Percentiles rank a stretch among this genome's conserved stretches.
Conservation (phyloP, 2,888 invertebrate genomes). For the Drosophila nr. perissopoda region DNA sequence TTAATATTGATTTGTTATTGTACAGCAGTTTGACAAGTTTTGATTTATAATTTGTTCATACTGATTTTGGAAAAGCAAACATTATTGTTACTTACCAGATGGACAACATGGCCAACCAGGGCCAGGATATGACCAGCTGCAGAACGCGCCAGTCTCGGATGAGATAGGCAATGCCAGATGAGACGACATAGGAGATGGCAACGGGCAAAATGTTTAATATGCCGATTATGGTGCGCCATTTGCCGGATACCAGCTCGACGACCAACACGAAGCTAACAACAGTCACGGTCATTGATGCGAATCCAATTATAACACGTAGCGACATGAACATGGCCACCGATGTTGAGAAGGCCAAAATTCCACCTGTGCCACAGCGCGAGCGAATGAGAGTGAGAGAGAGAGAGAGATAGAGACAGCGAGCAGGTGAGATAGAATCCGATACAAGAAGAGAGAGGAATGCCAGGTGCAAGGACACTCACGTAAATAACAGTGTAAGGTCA, state of each 20-base stretch:
- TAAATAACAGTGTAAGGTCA: slow-evolving; percentile 77
- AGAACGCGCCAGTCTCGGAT: slow-evolving; percentile 87
- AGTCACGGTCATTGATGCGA: slow-evolving; percentile 87
- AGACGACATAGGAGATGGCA: slow-evolving; percentile 87
- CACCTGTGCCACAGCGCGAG: slow-evolving; percentile 74
- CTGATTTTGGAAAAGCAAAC: background rate
- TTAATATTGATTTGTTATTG: background rate
- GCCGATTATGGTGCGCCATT: slow-evolving; percentile 88
- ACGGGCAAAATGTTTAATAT: slow-evolving; percentile 88
- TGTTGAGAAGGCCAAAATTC: slow-evolving; percentile 87
- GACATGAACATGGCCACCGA: slow-evolving; percentile 87
- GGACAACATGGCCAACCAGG: slow-evolving; percentile 86
- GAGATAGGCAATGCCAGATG: slow-evolving; percentile 87
- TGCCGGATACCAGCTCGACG: slow-evolving; percentile 88
- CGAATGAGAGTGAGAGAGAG: slow-evolving; percentile 13
- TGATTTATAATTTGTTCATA: background rate
- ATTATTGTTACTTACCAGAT: slow-evolving; percentile 85
- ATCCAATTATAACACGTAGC: slow-evolving; percentile 87
- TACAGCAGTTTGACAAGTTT: background rate
- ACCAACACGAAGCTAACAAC: slow-evolving; percentile 90
- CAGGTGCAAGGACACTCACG: slow-evolving; percentile 75
- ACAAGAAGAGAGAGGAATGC: slow-evolving; percentile 42
- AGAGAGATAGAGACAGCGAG: background rate
- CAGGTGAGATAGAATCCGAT: slow-evolving; percentile 6
- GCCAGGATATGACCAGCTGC: slow-evolving; percentile 87